Evolutionary conservation across 2,797 vertebrate species (phyloP), one percentile per base, ranked within the genome.

Genomic region (Chelmon rostratus): DNA sequence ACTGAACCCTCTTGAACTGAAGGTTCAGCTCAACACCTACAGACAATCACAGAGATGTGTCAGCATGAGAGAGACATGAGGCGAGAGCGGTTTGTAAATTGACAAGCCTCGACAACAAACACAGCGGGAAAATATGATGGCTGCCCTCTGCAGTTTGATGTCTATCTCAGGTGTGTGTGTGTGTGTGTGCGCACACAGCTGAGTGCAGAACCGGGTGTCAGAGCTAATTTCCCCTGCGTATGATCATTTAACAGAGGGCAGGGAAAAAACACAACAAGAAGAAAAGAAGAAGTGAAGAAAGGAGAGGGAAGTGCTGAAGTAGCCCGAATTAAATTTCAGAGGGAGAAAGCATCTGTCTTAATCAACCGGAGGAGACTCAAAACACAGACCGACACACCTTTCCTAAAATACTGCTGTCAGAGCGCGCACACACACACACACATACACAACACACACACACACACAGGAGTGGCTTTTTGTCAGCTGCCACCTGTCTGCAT

Each of bases 141-240:
- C 54, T 59, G 79, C 61, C 73, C 78, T 21, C 42, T 25, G 67
- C 52, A 38, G 74, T 50, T 69, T 85, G 68, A 77, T 52, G 73
- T 78, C 68, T 71, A 16, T 76, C 70, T 86, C 73, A 69, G 57
- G 44, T 62, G 73, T 4, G 28, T 28, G 28, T 28, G 28, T 8
- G 8, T 12, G 18, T 12, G 15, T 49, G 46, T 13, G 19, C 31
- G 33, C 18, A 57, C 7, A 42, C 31, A 58, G 6, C 16, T 63
- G 68, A 71, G 47, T 50, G 57, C 63, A 54, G 64, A 72, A 33
- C 10, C 4, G 0, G 64, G 62, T 53, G 79, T 79, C 56, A 1
- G 66, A 57, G 71, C 69, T 86, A 84, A 94, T 95, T 92, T 93
- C 91, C 91, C 87, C 54, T 47, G 89, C 63, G 89, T 85, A 71